Conservation (phyloP, 2,113 vertebrate genomes). For the Seriola aureovittata region DNA sequence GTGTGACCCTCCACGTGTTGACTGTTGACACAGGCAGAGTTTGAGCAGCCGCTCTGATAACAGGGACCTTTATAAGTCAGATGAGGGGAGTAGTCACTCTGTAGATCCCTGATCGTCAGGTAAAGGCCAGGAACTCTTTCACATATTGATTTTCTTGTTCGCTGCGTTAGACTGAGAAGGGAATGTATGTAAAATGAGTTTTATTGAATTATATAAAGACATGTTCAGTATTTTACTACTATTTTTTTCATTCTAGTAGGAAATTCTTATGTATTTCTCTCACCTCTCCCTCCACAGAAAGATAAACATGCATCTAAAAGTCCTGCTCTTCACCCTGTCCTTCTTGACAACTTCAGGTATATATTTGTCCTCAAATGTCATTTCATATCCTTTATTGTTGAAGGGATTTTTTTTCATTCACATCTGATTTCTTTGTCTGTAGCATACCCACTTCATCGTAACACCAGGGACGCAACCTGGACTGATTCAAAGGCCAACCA, state of each 20-base stretch:
- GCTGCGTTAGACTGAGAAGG: constrained; percentile 1
- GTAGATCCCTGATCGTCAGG: constrained; percentile 60
- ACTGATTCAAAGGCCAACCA: constrained; percentile 79
- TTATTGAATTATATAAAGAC: not conserved
- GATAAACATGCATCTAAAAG: constrained; percentile 70
- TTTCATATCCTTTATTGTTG: not conserved
- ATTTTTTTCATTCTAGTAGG: not conserved
- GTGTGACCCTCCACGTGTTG: constrained; percentile 88
- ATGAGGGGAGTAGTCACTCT: constrained; percentile 53
- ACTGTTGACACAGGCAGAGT: constrained; percentile 86
- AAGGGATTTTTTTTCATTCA: not conserved
- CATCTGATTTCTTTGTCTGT: constrained; percentile 14
- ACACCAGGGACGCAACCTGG: constrained; percentile 77
- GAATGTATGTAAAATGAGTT: not conserved
- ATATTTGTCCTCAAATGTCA: not conserved
- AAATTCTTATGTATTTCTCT: constrained; percentile 20
- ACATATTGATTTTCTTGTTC: constrained; percentile 17
- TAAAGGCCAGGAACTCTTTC: constrained; percentile 42
- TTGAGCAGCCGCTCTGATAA: constrained; percentile 84
- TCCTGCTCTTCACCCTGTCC: constrained; percentile 65
- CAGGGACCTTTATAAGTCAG: constrained; percentile 80
- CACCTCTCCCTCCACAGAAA: constrained; percentile 63
- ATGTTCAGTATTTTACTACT: not conserved
- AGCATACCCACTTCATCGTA: constrained; percentile 78
- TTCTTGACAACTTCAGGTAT: constrained; percentile 78